Conservation (phyloP, 2,888 invertebrate species). For the Cheilosia vernalis region DNA sequence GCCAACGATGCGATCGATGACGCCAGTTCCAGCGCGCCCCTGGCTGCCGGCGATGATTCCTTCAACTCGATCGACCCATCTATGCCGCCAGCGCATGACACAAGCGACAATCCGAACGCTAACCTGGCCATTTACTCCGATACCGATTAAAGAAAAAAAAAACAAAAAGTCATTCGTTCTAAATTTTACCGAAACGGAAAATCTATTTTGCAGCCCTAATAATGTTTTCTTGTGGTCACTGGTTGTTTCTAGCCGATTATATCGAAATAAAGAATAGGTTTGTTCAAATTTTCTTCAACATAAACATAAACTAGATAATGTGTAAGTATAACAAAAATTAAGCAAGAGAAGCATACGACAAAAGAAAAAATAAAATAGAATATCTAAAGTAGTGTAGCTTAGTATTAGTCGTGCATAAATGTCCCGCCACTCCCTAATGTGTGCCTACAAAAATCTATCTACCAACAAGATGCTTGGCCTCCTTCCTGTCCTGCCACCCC, state of each 20-base stretch:
- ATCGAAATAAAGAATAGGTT: slow-evolving; percentile 50
- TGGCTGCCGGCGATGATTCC: background rate
- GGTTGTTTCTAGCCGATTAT: slow-evolving; percentile 53
- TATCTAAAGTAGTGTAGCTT: background rate
- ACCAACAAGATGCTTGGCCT: too few species aligned
- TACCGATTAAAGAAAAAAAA: slow-evolving; percentile 45
- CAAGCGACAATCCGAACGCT: slow-evolving; percentile 49
- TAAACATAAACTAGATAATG: slow-evolving; percentile 54
- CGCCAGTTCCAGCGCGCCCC: slow-evolving; percentile 26
- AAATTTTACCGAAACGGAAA: slow-evolving; percentile 20
- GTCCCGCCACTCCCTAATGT: slow-evolving; percentile 2
- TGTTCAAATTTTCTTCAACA: slow-evolving; percentile 64
- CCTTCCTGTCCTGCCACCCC: background rate
- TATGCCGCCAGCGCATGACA: slow-evolving; percentile 17
- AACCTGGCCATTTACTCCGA: slow-evolving; percentile 67
- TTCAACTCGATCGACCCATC: slow-evolving; percentile 9
- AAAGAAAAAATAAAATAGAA: background rate
- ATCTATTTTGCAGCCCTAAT: slow-evolving; percentile 13
- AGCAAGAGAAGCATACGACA: slow-evolving; percentile 7
- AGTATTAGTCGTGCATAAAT: slow-evolving; percentile 11
- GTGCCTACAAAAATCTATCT: slow-evolving; percentile 11
- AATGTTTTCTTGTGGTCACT: slow-evolving; percentile 13
- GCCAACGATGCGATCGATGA: slow-evolving; percentile 42
- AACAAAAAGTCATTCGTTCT: slow-evolving; percentile 1
- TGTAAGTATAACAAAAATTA: slow-evolving; percentile 34